A percentile compares a stretch with the other conserved stretches of the same genome.
Conservation (phyloP, 2,113 vertebrate species). For the Tauraco erythrolophus region DNA sequence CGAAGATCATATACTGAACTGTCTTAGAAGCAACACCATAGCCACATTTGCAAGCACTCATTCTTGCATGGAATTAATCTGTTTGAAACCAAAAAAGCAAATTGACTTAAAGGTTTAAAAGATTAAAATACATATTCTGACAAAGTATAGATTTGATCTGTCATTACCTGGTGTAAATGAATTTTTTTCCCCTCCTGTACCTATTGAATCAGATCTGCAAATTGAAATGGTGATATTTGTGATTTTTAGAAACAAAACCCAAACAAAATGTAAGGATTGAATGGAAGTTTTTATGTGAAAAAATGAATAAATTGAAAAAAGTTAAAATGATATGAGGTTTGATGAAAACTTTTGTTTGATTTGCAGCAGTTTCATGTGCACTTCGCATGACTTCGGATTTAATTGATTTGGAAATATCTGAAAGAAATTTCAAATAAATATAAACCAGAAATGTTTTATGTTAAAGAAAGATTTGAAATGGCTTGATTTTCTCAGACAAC, state of each 20-base stretch:
- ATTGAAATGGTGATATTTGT: not conserved
- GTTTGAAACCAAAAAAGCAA: not conserved
- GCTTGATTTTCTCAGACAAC: not conserved
- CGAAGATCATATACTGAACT: not conserved
- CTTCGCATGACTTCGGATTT: not conserved
- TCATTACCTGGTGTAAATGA: not conserved
- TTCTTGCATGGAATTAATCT: not conserved
- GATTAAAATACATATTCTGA: not conserved
- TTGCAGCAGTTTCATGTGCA: not conserved
- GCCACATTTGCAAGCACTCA: not conserved
- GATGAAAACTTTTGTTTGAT: not conserved
- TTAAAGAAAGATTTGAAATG: not conserved
- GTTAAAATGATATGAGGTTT: not conserved
- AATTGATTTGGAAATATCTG: not conserved
- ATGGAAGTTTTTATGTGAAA: not conserved
- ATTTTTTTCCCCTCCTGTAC: not conserved
- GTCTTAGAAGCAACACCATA: not conserved
- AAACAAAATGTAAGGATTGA: not conserved
- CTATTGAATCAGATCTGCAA: not conserved
- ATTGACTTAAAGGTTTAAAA: not conserved
- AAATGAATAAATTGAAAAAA: not conserved
- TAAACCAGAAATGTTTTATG: not conserved
- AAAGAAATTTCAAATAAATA: not conserved
- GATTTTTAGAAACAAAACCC: not conserved
- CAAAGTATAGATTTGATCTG: not conserved